phyloP scores from a whole-genome alignment of 2,797 vertebrate genomes.

The Enteromius treurensis region DNA sequence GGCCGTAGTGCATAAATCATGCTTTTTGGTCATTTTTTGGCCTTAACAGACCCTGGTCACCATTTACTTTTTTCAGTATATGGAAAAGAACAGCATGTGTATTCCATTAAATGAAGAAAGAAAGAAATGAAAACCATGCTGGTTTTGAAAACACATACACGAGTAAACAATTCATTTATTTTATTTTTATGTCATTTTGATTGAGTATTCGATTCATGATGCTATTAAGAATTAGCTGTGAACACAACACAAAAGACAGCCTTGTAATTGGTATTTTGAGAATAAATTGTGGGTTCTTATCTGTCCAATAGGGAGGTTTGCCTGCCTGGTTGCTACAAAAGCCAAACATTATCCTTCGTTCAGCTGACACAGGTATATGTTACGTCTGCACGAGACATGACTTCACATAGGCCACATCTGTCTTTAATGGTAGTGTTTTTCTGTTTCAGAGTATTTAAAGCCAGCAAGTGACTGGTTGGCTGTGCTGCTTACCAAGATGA shows the following conservation, averaged over 20 bases:
- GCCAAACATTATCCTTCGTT: constrained; percentile 85
- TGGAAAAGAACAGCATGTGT: neutral
- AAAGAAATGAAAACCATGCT: neutral
- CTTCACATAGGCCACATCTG: neutral
- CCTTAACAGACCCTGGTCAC: neutral
- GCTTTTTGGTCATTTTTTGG: neutral
- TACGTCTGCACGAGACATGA: constrained; percentile 5
- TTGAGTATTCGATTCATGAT: neutral
- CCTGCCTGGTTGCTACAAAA: constrained; percentile 93
- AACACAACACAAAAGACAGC: neutral
- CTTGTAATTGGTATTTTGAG: constrained; percentile 28
- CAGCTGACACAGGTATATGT: constrained; percentile 83
- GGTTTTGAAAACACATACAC: neutral
- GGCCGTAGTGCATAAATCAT: neutral
- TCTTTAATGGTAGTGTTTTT: neutral
- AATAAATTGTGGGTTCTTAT: constrained; percentile 36
- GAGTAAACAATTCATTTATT: neutral
- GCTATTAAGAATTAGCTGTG: neutral
- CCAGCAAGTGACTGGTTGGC: constrained; percentile 90
- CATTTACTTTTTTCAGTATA: neutral
- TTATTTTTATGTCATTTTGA: neutral
- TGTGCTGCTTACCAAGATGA: constrained; percentile 88
- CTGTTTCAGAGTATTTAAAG: constrained; percentile 83
- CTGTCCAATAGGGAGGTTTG: constrained; percentile 85
- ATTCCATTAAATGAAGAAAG: neutral